These are phyloP conservation scores for Smittia sp. DNA, from an alignment of 2,888 invertebrate species.

Conservation along the genomic window DNA sequence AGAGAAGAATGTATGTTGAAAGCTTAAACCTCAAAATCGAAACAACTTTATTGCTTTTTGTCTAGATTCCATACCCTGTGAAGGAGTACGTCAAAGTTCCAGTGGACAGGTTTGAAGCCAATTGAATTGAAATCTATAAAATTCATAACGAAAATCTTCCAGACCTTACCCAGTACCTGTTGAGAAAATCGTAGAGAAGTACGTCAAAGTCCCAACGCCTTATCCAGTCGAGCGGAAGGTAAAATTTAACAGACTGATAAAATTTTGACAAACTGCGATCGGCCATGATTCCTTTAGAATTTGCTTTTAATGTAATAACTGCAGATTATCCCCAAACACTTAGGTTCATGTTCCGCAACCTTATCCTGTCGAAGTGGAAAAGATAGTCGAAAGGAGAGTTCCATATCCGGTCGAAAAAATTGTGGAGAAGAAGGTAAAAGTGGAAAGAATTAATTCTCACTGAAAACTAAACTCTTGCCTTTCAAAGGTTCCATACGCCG, in stretches of 20 bases:
- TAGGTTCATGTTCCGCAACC: conserved; percentile 42
- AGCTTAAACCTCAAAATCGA: background rate
- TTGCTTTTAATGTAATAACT: background rate
- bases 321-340: conserved; percentile 12
- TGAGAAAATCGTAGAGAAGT: conserved; percentile 51
- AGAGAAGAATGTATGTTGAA: conserved; percentile 23
- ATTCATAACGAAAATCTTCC: background rate
- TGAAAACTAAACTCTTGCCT: background rate
- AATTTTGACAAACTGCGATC: background rate
- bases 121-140: conserved; percentile 54
- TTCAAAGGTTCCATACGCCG: background rate
- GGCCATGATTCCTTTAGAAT: background rate
- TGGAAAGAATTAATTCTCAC: background rate
- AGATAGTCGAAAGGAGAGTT: conserved; percentile 47
- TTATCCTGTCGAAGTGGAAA: conserved; percentile 43
- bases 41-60: conserved; percentile 47
- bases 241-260: background rate
- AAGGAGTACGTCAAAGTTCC: conserved; percentile 43
- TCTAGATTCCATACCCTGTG: conserved; percentile 51
- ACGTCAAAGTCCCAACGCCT: conserved; percentile 39
- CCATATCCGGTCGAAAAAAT: conserved; percentile 56
- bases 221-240: conserved; percentile 38
- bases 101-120: conserved; percentile 52
- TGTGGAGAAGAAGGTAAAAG: conserved; percentile 46
- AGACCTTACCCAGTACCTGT: conserved; percentile 50